Base-by-base conservation (phyloP, 1,140 invertebrate species). In the Lucilia cuprina region DNA sequence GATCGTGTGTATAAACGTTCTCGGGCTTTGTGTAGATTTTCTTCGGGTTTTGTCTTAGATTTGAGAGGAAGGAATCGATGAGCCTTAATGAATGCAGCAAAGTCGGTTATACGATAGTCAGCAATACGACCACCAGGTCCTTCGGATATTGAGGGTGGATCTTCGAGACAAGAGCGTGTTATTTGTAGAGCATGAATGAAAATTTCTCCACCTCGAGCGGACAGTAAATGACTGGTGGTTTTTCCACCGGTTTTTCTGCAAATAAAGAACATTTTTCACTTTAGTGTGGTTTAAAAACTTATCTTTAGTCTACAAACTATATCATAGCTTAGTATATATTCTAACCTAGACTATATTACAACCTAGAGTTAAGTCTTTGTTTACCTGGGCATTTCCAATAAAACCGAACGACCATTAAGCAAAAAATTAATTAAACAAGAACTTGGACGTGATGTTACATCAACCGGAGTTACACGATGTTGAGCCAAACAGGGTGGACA, bases 371-470 rank as follows among this genome's bases (percentile, higher is more conserved):
- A 1, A 30, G 25, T 30, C 25, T 30, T 30, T 13, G 13, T 85
- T 78, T 88, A 92, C 87, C 95, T 92, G 0, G 96, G 96, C 94
- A 99, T 97, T 92, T 99, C 98, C 25, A 99, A 91, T 93, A 98
- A 97, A 0, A 99, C 98, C 0, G 97, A 97, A 49, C 96, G 93
- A 34, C 98, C 98, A 88, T 97, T 98, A 0, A 99, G 92, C 14
- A 99, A 92, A 91, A 99, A 99, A 91, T 99, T 99, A 19, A 98
- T 99, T 34, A 99, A 92, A 92, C 98, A 99, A 0, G 98, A 97
- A 0, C 98, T 99, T 0, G 98, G 98, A 14, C 98, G 93, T 25
- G 95, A 96, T 85, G 98, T 99, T 0, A 99, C 97, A 92, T 99
- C 98, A 0, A 99, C 96, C 0, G 98, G 97, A 1, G 98, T 99